Conservation (phyloP, 2,888 invertebrate species). For the Diachrysia chrysitis region DNA sequence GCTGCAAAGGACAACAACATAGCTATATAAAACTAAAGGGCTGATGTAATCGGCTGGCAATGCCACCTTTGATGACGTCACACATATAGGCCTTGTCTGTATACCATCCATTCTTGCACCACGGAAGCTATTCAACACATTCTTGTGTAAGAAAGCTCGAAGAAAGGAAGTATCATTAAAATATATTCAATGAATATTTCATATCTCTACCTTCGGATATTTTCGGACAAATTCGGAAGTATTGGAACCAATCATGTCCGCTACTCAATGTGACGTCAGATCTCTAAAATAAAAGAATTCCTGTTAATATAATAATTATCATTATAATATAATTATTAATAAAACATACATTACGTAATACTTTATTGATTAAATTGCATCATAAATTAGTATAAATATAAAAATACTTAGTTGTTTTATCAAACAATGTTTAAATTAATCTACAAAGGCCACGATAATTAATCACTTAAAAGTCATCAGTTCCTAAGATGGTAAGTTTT, state of each 20-base stretch:
- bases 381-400: too few species aligned
- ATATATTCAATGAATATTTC: not conserved
- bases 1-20: slow-evolving; percentile 8
- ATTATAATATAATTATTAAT: too few species aligned
- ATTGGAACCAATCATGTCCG: not conserved
- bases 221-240: not conserved
- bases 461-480: slow-evolving; percentile 17
- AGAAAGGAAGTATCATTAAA: slow-evolving; percentile 1
- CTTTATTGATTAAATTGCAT: too few species aligned
- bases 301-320: too few species aligned
- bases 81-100: not conserved
- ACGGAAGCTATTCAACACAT: slow-evolving; percentile 22
- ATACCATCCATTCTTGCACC: slow-evolving; percentile 15
- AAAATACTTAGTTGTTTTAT: not conserved
- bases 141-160: not conserved
- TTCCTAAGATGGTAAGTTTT: slow-evolving; percentile 46
- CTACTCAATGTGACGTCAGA: not conserved
- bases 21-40: slow-evolving; percentile 20
- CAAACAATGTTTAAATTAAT: slow-evolving; percentile 9
- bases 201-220: not conserved
- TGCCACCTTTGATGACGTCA: slow-evolving; percentile 57
- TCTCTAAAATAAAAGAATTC: not conserved
- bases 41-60: slow-evolving; percentile 56
- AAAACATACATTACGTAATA: too few species aligned
- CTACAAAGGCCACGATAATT: slow-evolving; percentile 32